phyloP scores from a whole-genome alignment of 2,888 invertebrate genomes.

The Osmoderma eremita region DNA sequence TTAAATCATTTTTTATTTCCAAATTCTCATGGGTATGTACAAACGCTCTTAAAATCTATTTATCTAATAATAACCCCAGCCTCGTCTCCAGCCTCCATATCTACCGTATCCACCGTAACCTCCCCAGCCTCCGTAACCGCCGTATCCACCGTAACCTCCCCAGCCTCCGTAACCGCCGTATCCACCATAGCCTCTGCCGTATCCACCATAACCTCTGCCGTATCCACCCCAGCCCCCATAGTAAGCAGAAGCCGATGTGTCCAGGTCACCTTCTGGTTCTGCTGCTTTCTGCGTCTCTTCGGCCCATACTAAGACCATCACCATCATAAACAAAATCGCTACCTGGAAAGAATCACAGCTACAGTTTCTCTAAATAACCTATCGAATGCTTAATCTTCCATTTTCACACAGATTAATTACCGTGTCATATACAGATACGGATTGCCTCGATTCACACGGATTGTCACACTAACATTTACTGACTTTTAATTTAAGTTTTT shows the following conservation, averaged over 20 bases:
- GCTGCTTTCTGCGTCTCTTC: slow-evolving; percentile 7
- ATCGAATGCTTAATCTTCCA: no score
- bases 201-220: slow-evolving; percentile 41
- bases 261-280: slow-evolving; percentile 18
- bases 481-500: no score
- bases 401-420: no score
- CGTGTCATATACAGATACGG: no score
- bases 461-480: no score
- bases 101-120: slow-evolving; percentile 35
- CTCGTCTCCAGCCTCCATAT: slow-evolving; percentile 13
- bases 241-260: slow-evolving; percentile 19
- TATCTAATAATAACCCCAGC: slow-evolving; percentile 29
- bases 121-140: slow-evolving; percentile 40
- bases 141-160: slow-evolving; percentile 52
- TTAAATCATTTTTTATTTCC: no score
- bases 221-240: slow-evolving; percentile 36
- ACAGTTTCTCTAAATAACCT: no score
- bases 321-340: slow-evolving; percentile 17
- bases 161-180: slow-evolving; percentile 55
- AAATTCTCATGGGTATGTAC: slow-evolving; percentile 13
- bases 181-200: slow-evolving; percentile 29
- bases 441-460: no score
- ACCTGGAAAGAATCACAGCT: slow-evolving; percentile 33
- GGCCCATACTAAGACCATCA: slow-evolving; percentile 16
- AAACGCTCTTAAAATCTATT: neutral